Evolutionary conservation across 2,113 vertebrate species (phyloP).

Genomic region (Globicephala melas): DNA sequence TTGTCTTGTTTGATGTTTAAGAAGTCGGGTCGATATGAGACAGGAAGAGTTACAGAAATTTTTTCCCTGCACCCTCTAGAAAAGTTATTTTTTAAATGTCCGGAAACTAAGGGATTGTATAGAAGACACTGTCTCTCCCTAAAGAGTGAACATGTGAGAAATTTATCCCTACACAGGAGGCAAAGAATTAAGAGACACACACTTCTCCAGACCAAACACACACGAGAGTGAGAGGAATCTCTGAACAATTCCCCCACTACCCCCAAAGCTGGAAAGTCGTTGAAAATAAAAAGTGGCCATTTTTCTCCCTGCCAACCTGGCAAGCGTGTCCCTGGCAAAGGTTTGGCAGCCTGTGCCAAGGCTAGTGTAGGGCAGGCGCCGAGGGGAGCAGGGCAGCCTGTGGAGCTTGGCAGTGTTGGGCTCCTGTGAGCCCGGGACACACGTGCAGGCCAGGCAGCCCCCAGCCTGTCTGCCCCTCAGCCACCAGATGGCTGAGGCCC

Average conservation of each 20-base stretch:
- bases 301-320: conserved; percentile 24
- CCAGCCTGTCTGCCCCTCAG: neutral
- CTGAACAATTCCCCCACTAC: neutral
- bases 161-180: neutral
- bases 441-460: neutral
- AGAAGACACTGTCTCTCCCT: neutral
- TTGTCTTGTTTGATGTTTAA: neutral
- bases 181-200: neutral
- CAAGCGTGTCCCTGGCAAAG: neutral
- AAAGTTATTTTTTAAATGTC: conserved; percentile 30
- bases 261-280: neutral
- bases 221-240: neutral
- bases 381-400: neutral
- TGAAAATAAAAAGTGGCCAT: conserved; percentile 40
- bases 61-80: neutral
- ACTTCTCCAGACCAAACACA: neutral
- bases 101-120: neutral
- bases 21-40: neutral
- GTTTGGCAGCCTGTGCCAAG: neutral
- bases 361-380: neutral
- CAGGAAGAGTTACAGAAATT: neutral
- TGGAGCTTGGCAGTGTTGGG: neutral
- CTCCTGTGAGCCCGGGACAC: neutral
- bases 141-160: neutral
- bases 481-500: neutral